Percentiles rank a stretch among this genome's conserved stretches.
These are phyloP conservation scores for Syngnathus rostellatus DNA, from an alignment of 2,797 vertebrate species.

Conservation along the genomic window DNA sequence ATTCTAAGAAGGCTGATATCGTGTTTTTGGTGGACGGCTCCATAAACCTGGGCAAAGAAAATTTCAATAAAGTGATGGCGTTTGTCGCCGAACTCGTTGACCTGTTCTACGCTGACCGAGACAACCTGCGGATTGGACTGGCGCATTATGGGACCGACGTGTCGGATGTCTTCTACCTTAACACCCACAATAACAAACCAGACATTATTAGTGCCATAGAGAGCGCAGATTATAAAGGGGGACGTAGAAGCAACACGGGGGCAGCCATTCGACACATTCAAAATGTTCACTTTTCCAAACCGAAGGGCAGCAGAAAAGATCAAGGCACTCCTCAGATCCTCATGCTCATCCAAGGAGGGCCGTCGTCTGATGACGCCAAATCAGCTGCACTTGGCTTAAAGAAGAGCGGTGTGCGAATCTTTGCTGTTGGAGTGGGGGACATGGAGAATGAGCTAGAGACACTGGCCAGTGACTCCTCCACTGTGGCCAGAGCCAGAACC, in stretches of 20 bases:
- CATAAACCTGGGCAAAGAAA: constrained; percentile 80
- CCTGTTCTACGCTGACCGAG: constrained; percentile 72
- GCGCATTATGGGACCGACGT: constrained; percentile 88
- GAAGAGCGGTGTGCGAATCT: constrained; percentile 74
- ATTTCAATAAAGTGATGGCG: constrained; percentile 76
- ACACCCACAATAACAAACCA: constrained; percentile 71
- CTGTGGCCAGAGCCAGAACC: constrained; percentile 70
- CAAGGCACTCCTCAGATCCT: constrained; percentile 85
- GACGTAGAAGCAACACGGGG: constrained; percentile 76
- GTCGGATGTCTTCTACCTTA: constrained; percentile 84
- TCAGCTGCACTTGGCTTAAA: constrained; percentile 75
- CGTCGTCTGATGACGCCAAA: constrained; percentile 75
- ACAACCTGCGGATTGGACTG: constrained; percentile 80
- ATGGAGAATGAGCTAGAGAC: constrained; percentile 74
- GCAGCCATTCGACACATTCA: constrained; percentile 79
- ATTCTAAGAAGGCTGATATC: constrained; percentile 76
- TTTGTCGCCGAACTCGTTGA: constrained; percentile 82
- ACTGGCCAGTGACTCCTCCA: constrained; percentile 75
- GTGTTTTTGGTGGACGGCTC: constrained; percentile 94
- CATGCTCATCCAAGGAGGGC: constrained; percentile 82
- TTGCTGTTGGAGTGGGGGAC: constrained; percentile 79
- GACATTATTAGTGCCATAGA: constrained; percentile 74
- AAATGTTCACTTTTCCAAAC: constrained; percentile 78
- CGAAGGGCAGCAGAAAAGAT: constrained; percentile 80
- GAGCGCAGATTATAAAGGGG: constrained; percentile 80